Base-by-base conservation (phyloP, 2,888 invertebrate species). In the Drosophila mulleri region DNA sequence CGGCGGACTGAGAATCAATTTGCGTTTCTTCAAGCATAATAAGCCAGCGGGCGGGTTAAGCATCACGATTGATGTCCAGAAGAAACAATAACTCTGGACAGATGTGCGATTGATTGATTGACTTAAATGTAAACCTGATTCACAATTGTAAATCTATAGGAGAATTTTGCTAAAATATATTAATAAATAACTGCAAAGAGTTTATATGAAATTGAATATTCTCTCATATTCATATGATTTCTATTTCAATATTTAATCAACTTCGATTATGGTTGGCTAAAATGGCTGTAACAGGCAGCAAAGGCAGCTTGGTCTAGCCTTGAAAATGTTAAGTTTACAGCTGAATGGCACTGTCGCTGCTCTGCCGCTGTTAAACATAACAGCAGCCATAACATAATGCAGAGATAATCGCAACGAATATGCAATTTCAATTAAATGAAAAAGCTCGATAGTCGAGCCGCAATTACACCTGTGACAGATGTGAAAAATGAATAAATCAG, bases 11-110 rank as follows among this genome's bases (percentile, higher is more conserved):
- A 52, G 50, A 3, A 9, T 42, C 0, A 61, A 67, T 18, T 48
- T 67, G 26, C 60, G 67, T 0, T 73, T 35, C 53, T 63, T 59
- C 6, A 75, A 73, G 35, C 23, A 32, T 0, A 29, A 44, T 16
- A 72, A 62, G 23, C 18, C 29, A 3, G 41, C 56, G 2, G 75
- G 78, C 1, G 66, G 58, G 0, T 3, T 54, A 0, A 26, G 54
- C 12, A 7, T 54, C 12, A 54, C 54, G 5, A 26, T 54, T 11
- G 54, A 54, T 54, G 41, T 54, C 0, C 37, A 39, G 4, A 26
- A 54, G 41, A 54, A 42, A 8, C n/a, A 41, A 16, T 54, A 41
- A 18, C 3, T 6, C 18, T 0, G n/a, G 0, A 18, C 3, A 32
- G 12, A 2, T 3, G 3, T 32, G 9, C 4, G 9, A 48, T 23